A percentile compares a stretch with the other conserved stretches of the same genome.
Evolutionary conservation across 2,888 invertebrate genomes (phyloP).

Genomic region (Myopa testacea): DNA sequence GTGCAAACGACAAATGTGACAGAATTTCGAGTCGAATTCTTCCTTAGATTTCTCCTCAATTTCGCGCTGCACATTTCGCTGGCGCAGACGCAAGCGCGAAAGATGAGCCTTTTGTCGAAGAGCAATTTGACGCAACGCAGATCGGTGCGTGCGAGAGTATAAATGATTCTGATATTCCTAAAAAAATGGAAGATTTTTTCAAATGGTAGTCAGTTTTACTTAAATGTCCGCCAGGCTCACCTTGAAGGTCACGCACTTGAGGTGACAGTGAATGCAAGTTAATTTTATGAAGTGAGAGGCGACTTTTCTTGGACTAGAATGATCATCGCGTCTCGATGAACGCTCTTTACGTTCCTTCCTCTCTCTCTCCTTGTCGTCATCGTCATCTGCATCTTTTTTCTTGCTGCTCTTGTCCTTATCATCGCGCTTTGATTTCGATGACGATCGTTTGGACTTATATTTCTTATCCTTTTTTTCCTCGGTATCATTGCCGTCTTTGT

Average conservation of each 20-base stretch:
- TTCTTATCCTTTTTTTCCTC: conserved; percentile 62
- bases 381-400: conserved; percentile 63
- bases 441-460: conserved; percentile 56
- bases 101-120: conserved; percentile 80
- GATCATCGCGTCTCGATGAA: conserved; percentile 56
- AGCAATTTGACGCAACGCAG: conserved; percentile 80
- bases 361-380: conserved; percentile 57
- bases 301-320: conserved; percentile 55
- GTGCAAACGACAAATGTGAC: conserved; percentile 80
- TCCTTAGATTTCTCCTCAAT: conserved; percentile 79
- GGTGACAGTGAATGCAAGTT: conserved; percentile 81
- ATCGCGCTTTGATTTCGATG: conserved; percentile 54
- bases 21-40: conserved; percentile 76
- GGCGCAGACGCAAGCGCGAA: conserved; percentile 82
- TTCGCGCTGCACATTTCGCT: conserved; percentile 83
- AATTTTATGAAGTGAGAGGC: conserved; percentile 74
- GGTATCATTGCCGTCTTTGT: conserved; percentile 58
- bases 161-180: conserved; percentile 82
- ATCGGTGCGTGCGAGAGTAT: conserved; percentile 77
- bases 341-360: conserved; percentile 51
- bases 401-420: conserved; percentile 54
- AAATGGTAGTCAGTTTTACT: neutral
- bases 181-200: neutral
- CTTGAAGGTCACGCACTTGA: conserved; percentile 80
- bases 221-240: conserved; percentile 60